These are phyloP conservation scores for Acanthacorydalis orientalis DNA, from an alignment of 2,888 invertebrate species.

Conservation along the genomic window DNA sequence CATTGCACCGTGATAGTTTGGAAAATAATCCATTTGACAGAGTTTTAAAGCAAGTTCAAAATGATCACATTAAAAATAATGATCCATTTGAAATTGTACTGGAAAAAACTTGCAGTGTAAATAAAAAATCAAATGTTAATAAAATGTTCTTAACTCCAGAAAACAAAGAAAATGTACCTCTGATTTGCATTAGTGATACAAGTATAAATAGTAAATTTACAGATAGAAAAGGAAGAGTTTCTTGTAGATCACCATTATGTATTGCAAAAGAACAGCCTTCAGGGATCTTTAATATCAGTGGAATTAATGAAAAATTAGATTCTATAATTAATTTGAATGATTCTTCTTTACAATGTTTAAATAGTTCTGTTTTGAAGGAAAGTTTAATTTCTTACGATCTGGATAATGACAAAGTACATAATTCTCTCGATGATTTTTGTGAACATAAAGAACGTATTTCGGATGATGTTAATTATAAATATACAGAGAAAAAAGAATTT, in stretches of 20 bases:
- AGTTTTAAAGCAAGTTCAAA: not conserved
- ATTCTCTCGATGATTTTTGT: no score
- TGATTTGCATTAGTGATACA: not conserved
- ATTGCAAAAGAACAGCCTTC: not conserved
- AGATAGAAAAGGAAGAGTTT: no score
- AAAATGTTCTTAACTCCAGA: not conserved
- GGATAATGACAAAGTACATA: no score
- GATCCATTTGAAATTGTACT: conserved; percentile 1
- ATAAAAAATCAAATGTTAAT: no score
- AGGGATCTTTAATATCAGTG: not conserved
- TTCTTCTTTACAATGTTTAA: not conserved
- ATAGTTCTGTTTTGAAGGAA: not conserved
- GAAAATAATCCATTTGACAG: conserved; percentile 1
- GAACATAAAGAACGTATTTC: no score
- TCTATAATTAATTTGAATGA: not conserved
- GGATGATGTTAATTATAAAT: no score
- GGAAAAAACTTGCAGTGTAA: not conserved
- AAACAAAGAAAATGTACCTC: not conserved
- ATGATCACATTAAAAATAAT: not conserved
- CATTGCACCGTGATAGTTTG: not conserved
- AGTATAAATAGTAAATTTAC: no score
- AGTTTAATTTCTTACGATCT: not conserved
- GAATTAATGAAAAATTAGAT: not conserved
- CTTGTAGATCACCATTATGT: not conserved
- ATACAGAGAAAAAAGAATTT: no score